A percentile compares a stretch with the other conserved stretches of the same genome.
These are phyloP conservation scores for Tiaroga cobitis DNA, from an alignment of 2,797 vertebrate species.

Conservation along the genomic window DNA sequence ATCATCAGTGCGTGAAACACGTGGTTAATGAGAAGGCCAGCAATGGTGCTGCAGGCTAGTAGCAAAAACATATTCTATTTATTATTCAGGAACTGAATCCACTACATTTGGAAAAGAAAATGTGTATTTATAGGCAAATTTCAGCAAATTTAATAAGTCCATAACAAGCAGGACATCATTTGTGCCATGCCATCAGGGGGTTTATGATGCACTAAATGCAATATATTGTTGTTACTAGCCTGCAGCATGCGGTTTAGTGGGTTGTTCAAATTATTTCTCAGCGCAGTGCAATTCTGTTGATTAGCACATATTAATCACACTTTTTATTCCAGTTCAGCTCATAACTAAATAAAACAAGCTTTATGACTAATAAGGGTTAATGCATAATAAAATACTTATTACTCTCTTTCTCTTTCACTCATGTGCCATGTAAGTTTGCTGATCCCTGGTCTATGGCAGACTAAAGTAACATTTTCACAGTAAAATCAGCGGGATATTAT, in stretches of 20 bases:
- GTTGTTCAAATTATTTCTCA: not conserved
- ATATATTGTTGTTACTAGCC: not conserved
- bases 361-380: not conserved
- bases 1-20: conserved; percentile 17
- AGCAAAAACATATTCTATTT: conserved; percentile 15
- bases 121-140: conserved; percentile 10
- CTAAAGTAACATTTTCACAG: not conserved
- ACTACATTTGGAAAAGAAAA: conserved; percentile 13
- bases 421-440: not conserved
- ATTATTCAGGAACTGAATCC: conserved; percentile 15
- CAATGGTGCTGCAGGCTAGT: conserved; percentile 17
- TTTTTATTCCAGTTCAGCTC: not conserved
- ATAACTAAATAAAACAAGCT: not conserved
- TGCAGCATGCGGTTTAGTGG: not conserved
- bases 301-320: not conserved
- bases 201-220: not conserved
- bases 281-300: not conserved
- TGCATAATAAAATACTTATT: not conserved
- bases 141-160: not conserved
- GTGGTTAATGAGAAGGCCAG: conserved; percentile 22
- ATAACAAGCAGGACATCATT: not conserved
- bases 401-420: not conserved
- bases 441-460: not conserved
- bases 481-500: conserved; percentile 18
- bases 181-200: not conserved